Evolutionary conservation across 2,113 vertebrate species (phyloP).

Genomic region (Pholis gunnellus): DNA sequence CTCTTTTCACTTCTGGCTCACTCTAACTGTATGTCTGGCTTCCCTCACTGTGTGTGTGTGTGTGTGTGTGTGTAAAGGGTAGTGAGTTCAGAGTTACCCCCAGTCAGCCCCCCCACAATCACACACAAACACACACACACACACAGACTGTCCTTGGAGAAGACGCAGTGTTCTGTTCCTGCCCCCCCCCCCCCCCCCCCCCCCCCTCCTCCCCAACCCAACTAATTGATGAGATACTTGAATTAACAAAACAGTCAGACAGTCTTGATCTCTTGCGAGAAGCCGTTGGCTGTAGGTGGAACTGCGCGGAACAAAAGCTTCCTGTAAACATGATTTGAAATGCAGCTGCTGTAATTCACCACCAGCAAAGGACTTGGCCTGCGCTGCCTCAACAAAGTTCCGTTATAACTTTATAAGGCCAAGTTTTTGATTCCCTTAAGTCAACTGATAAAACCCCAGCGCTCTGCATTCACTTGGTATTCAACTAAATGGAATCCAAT

Average conservation of each 20-base stretch:
- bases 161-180: slow-evolving; percentile 68
- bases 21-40: slow-evolving; percentile 69
- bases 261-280: slow-evolving; percentile 54
- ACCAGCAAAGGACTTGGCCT: slow-evolving; percentile 47
- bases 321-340: slow-evolving; percentile 72
- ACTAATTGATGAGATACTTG: slow-evolving; percentile 66
- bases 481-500: slow-evolving; percentile 2
- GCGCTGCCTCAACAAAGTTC: not conserved
- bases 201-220: slow-evolving; percentile 4
- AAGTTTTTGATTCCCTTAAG: slow-evolving; percentile 39
- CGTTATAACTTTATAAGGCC: slow-evolving; percentile 65
- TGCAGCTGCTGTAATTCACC: slow-evolving; percentile 68
- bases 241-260: slow-evolving; percentile 66
- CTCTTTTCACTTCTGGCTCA: slow-evolving; percentile 51
- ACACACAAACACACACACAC: not conserved
- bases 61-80: slow-evolving; percentile 53
- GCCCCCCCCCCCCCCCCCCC: not conserved
- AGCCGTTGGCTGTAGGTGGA: slow-evolving; percentile 58
- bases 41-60: slow-evolving; percentile 60
- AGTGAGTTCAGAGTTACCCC: slow-evolving; percentile 67
- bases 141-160: slow-evolving; percentile 64
- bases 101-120: slow-evolving; percentile 28
- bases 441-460: not conserved
- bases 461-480: not conserved
- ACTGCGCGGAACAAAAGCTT: slow-evolving; percentile 53